These are phyloP conservation scores for Mesorhabditis sp. DNA, from an alignment of 2,888 invertebrate genomes.

Conservation along the genomic window DNA sequence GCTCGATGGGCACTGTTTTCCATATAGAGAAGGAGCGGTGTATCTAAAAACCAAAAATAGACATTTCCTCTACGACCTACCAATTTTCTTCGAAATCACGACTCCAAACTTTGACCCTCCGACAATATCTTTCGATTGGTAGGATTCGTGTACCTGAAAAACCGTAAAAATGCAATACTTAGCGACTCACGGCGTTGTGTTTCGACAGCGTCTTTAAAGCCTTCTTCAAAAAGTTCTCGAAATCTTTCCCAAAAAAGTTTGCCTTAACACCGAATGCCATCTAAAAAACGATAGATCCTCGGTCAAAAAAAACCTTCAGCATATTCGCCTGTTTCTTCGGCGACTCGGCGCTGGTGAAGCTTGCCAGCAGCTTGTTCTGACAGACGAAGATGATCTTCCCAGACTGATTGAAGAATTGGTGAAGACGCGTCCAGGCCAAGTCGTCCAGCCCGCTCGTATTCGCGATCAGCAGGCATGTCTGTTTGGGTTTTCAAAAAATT, in stretches of 20 bases:
- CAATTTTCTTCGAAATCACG: slow-evolving; percentile 43
- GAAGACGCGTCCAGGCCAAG: slow-evolving; percentile 45
- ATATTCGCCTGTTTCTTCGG: slow-evolving; percentile 35
- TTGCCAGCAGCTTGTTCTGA: slow-evolving; percentile 53
- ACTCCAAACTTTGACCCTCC: slow-evolving; percentile 50
- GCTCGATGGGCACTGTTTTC: slow-evolving; percentile 47
- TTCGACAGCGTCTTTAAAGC: slow-evolving; percentile 39
- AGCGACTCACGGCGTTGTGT: slow-evolving; percentile 23
- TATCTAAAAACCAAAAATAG: slow-evolving; percentile 23
- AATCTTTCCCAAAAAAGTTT: slow-evolving; percentile 47
- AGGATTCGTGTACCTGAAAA: slow-evolving; percentile 40
- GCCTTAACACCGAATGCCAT: slow-evolving; percentile 28
- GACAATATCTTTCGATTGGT: slow-evolving; percentile 47
- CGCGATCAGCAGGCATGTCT: slow-evolving; percentile 51
- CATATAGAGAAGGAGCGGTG: slow-evolving; percentile 56
- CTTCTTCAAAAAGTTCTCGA: slow-evolving; percentile 53
- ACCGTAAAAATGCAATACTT: background rate
- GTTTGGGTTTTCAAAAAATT: slow-evolving; percentile 8
- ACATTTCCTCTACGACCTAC: slow-evolving; percentile 15
- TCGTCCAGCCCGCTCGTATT: slow-evolving; percentile 49
- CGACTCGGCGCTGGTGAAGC: slow-evolving; percentile 42
- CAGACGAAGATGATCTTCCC: slow-evolving; percentile 57
- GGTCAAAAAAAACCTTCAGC: slow-evolving; percentile 8
- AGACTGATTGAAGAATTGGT: slow-evolving; percentile 51
- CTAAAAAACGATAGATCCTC: slow-evolving; percentile 14